Evolutionary conservation across 2,888 invertebrate species (phyloP).

Genomic region (Eurois occulta): DNA sequence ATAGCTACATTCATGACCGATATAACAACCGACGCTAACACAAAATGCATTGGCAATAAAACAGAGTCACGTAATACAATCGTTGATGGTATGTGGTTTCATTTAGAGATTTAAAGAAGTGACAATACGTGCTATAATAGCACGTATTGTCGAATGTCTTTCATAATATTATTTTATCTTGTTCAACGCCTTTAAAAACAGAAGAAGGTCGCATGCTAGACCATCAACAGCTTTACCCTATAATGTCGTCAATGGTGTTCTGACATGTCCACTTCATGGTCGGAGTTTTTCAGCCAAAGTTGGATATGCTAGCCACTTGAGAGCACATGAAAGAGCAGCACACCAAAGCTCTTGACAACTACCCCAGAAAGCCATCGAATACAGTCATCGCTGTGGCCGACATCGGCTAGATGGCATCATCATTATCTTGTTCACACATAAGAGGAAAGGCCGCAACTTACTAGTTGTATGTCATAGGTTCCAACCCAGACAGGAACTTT

Average conservation of each 20-base stretch:
- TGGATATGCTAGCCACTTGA: not conserved
- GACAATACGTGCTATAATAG: constrained; percentile 37
- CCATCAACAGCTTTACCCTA: not conserved
- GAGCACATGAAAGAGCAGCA: not conserved
- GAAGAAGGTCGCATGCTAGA: not conserved
- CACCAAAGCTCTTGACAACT: not conserved
- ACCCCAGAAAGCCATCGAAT: not conserved
- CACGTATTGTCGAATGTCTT: not conserved
- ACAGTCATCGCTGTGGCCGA: no score
- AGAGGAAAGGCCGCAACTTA: rapidly evolving
- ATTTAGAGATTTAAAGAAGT: constrained; percentile 5
- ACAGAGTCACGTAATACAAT: constrained; percentile 47
- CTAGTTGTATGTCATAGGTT: not conserved
- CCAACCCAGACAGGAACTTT: not conserved
- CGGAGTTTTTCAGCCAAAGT: not conserved
- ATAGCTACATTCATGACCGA: not conserved
- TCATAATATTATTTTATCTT: not conserved
- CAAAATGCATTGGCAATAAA: constrained; percentile 43
- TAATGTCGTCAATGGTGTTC: not conserved
- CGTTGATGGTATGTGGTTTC: constrained; percentile 25
- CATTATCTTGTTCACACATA: not conserved
- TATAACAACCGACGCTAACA: not conserved
- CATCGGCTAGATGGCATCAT: no score
- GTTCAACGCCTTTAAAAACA: not conserved
- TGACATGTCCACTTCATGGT: not conserved